These are phyloP conservation scores for Triops cancriformis DNA, from an alignment of 1,140 invertebrate species.

Conservation along the genomic window DNA sequence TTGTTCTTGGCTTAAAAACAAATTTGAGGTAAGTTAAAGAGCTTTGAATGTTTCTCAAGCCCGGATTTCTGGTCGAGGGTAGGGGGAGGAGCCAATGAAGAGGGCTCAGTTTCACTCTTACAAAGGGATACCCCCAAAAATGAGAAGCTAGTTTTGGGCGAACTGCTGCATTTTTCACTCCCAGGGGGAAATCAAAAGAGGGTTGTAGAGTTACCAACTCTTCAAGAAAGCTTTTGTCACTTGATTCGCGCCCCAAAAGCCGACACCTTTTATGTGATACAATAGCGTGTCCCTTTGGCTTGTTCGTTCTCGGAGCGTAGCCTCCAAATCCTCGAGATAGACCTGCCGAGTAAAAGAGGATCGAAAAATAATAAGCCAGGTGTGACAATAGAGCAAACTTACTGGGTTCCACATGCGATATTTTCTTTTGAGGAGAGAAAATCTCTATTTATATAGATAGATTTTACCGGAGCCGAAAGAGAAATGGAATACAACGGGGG, in stretches of 20 bases:
- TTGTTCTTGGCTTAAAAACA: no score
- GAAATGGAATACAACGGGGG: background rate
- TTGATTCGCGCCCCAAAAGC: background rate
- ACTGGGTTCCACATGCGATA: background rate
- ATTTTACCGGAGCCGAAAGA: background rate
- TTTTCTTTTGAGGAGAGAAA: background rate
- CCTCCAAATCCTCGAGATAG: background rate
- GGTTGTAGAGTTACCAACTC: background rate
- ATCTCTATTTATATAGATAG: background rate
- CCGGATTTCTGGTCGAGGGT: no score
- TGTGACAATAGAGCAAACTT: background rate
- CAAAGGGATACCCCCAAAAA: no score
- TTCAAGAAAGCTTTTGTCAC: background rate
- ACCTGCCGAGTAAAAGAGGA: background rate
- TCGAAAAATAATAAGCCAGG: background rate
- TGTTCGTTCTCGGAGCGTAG: background rate
- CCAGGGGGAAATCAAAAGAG: background rate
- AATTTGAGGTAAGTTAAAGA: no score
- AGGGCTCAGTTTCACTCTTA: no score
- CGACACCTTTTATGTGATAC: slow-evolving; percentile 5
- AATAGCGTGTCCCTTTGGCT: background rate
- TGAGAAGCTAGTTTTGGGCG: no score
- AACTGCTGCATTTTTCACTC: background rate
- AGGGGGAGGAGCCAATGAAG: no score
- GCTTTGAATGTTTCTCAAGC: no score